Conservation (phyloP, 2,113 vertebrate species). For the Leptosomus discolor region DNA sequence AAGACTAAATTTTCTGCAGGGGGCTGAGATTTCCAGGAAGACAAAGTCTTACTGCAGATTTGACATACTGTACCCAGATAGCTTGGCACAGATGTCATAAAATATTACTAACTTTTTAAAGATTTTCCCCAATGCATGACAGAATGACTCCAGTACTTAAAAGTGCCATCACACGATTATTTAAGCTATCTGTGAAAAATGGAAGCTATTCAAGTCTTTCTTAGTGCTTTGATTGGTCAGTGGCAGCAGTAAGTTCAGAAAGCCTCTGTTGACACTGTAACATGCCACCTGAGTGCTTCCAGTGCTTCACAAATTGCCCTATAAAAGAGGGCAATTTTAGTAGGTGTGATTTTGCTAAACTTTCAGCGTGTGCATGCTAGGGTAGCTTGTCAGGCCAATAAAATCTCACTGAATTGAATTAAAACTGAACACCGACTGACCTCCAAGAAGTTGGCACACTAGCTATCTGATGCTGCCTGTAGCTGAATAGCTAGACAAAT, state of each 20-base stretch:
- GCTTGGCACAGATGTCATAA: background rate
- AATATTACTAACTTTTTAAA: background rate
- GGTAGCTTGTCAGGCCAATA: constrained; percentile 11
- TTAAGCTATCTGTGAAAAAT: background rate
- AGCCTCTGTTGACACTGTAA: constrained; percentile 7
- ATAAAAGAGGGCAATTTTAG: constrained; percentile 30
- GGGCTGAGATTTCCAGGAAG: background rate
- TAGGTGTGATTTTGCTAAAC: constrained; percentile 26
- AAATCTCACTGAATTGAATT: constrained; percentile 15
- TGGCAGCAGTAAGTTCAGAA: background rate
- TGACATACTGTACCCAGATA: background rate
- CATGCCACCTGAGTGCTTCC: constrained; percentile 5
- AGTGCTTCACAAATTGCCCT: constrained; percentile 24
- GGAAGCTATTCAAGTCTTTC: background rate
- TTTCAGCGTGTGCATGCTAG: background rate
- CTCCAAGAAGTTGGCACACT: background rate
- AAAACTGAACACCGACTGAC: background rate
- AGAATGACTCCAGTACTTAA: background rate
- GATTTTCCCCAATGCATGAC: background rate
- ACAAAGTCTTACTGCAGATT: background rate
- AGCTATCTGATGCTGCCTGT: background rate
- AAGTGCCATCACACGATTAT: background rate
- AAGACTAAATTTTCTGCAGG: background rate
- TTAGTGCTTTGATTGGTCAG: background rate
- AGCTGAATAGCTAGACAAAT: background rate